Evolutionary conservation across 2,797 vertebrate genomes (phyloP), one percentile per base, ranked within the genome.

Genomic region (Triplophysa bombifrons): DNA sequence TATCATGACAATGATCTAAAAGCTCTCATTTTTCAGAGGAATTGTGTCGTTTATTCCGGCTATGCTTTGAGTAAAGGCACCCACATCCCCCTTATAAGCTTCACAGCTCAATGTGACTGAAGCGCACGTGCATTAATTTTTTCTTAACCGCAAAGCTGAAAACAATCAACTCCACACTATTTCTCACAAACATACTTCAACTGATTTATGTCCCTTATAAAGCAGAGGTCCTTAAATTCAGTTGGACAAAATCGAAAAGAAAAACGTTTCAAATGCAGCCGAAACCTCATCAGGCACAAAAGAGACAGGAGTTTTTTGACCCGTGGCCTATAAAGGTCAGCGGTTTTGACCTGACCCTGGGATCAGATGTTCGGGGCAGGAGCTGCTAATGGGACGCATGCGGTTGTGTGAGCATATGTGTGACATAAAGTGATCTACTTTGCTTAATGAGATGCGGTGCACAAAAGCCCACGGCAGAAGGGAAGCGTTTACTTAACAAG

Each of bases 401-500:
- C 25, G 17, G 20, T 27, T 60, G 11, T 63, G 66, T 51, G 66
- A 61, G 75, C 44, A 61, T 51, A 46, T 78, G 67, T 78, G 46
- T 56, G 76, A 66, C 51, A 67, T 20, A 61, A 68, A 58, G 72
- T 20, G 14, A 64, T 61, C 66, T 70, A n/a, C 79, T 78, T 76
- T 65, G 60, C 38, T 65, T 83, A 79, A 83, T 71, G 60, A 74
- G 50, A 71, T 22, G 41, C 41, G 70, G 51, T 22, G 51, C 64
- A 10, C 10, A 34, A 9, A 67, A 71, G 19, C 48, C 48, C 30
- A 74, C 55, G 30, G 16, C 60, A 71, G 53, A 71, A 65, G 74
- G 66, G 17, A 69, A 44, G 76, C n/a, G 50, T 50, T 55, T 58
- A 25, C 38, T 79, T 67, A 83, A 83, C 56, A 78, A 71, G 25